Conservation (phyloP, 2,888 invertebrate genomes). For the Andrena dorsata region DNA sequence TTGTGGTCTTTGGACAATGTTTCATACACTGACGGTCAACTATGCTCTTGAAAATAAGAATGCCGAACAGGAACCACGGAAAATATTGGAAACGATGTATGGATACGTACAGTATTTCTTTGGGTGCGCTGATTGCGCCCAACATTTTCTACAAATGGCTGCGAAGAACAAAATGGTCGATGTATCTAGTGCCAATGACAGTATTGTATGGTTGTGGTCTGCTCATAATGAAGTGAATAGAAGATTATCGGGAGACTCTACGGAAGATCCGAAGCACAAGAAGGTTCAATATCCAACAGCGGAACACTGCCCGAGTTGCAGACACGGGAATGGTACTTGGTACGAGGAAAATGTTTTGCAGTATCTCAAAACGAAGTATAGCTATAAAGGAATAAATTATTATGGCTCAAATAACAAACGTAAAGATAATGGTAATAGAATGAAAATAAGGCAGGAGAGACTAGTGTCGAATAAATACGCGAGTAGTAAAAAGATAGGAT, state of each 20-base stretch:
- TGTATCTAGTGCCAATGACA: conserved; percentile 90
- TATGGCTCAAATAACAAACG: conserved; percentile 56
- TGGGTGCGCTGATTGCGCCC: conserved; percentile 95
- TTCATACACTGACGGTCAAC: conserved; percentile 95
- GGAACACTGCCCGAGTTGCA: conserved; percentile 90
- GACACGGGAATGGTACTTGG: conserved; percentile 87
- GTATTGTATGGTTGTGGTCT: conserved; percentile 96
- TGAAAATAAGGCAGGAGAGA: conserved; percentile 66
- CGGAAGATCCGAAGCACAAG: conserved; percentile 95
- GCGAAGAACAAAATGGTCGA: conserved; percentile 89
- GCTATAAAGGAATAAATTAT: conserved; percentile 72
- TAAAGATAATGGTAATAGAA: conserved; percentile 45
- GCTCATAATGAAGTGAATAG: conserved; percentile 97
- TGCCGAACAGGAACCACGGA: conserved; percentile 86
- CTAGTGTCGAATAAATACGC: conserved; percentile 65
- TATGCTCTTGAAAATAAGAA: conserved; percentile 69
- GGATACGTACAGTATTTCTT: conserved; percentile 97
- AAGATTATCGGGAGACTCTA: conserved; percentile 92
- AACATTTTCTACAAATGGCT: conserved; percentile 96
- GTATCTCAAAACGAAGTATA: conserved; percentile 88
- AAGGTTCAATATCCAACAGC: conserved; percentile 95
- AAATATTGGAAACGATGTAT: conserved; percentile 93
- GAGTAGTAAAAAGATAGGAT: conserved; percentile 76
- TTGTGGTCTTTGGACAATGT: conserved; percentile 97
- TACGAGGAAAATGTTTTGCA: conserved; percentile 88